Evolutionary conservation across 2,888 invertebrate genomes (phyloP), one percentile per base, ranked within the genome.

Genomic region (Acleris cristana): DNA sequence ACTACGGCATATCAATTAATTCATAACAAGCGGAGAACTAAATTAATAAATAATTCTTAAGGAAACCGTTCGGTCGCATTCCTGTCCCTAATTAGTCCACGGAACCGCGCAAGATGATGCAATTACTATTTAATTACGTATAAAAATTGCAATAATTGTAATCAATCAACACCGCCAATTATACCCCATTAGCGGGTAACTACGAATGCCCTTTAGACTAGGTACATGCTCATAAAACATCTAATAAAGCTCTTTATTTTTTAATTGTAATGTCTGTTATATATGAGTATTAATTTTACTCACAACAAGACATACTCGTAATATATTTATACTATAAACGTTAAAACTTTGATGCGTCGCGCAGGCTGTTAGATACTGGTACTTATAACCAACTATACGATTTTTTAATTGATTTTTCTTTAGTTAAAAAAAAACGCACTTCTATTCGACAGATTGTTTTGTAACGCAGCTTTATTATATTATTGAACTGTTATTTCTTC

Each of bases 81-180:
- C 66, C 52, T 53, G 5, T 44, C n/a, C n/a, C 52, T 49, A 62
- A 62, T 66, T 53, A 62, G 21, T 30, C 45, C 40, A 51, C 44
- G 61, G 56, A 60, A 66, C 56, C 30, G 21, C 14, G 58, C 23
- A n/a, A 62, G 57, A 66, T 66, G 56, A 66, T 62, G 66, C 66
- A 66, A 66, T 66, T 66, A 66, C 56, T 52, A 66, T 66, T 66
- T 62, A 66, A 66, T 61, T 45, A 57, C 56, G 60, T 61, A 60
- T 65, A 61, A 65, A 55, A 65, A 53, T 53, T 10, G 58, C 64
- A 58, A 30, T 53, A 64, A 64, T 58, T 44, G 23, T 58, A 30
- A 58, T 53, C 58, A 64, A 45, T 48, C 58, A 64, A 64, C 57
- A 53, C 58, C 51, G 55, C 44, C 64, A 53, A 58, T 64, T 64